Conservation (phyloP, 2,797 vertebrate genomes). For the Phrynocephalus forsythii region DNA sequence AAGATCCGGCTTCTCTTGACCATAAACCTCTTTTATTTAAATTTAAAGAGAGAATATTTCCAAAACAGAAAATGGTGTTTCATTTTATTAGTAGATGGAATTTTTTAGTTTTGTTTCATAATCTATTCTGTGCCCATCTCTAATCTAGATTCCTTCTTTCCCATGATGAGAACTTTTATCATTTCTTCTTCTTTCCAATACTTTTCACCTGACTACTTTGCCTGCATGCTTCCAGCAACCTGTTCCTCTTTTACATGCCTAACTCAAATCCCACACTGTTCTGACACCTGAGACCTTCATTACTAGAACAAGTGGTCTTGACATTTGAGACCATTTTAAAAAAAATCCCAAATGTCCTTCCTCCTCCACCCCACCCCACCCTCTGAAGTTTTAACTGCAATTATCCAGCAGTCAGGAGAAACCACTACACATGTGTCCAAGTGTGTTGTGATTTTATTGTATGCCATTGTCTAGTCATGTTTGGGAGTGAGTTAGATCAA, state of each 20-base stretch:
- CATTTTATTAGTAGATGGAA: too few species aligned
- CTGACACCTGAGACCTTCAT: not conserved
- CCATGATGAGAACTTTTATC: not conserved
- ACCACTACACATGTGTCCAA: not conserved
- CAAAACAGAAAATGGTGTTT: too few species aligned
- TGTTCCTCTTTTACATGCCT: not conserved
- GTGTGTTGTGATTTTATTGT: too few species aligned
- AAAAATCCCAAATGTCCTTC: not conserved
- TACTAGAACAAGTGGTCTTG: not conserved
- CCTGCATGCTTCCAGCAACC: not conserved
- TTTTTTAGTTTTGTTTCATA: too few species aligned
- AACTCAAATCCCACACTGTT: not conserved
- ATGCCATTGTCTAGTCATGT: too few species aligned
- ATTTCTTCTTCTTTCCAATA: not conserved
- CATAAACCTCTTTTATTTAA: too few species aligned
- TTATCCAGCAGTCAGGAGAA: not conserved
- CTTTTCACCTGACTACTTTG: not conserved
- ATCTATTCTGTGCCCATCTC: too few species aligned
- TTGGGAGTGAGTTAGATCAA: too few species aligned
- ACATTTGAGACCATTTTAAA: not conserved
- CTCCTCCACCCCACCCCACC: too few species aligned
- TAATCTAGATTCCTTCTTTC: not conserved
- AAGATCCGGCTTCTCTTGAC: too few species aligned
- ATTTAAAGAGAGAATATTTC: too few species aligned
- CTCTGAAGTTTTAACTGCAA: not conserved